Evolutionary conservation across 2,797 vertebrate species (phyloP), one percentile per base, ranked within the genome.

Genomic region (Poecile montanus): DNA sequence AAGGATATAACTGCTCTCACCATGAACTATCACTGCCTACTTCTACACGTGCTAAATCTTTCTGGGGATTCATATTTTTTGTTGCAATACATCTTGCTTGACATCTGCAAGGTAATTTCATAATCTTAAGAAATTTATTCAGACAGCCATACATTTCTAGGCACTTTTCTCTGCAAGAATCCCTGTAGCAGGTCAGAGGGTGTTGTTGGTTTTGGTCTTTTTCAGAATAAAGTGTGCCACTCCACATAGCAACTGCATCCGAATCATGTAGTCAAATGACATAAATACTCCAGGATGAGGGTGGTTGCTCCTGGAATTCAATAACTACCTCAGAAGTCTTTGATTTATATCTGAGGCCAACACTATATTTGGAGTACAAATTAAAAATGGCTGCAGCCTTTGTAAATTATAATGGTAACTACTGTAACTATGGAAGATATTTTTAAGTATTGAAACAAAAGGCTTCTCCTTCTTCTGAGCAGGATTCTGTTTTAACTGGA

Each of bases 1-100:
- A 81, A 94, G 36, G 42, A 67, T 88, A 61, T 84, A 73, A 82
- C 83, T 73, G 67, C 38, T 95, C 63, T 53, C 56, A 86, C 77
- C 85, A 36, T 65, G 62, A 73, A 58, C 48, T 75, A 51, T 77
- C 89, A 85, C 40, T 81, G 75, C 30, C 45, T 84, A 47, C 44
- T 73, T 75, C 72, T 75, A 71, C 36, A 76, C 0, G 0, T 67
- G 67, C 22, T 85, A 90, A 82, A 53, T 66, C 60, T 56, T 94
- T 76, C 54, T 79, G 76, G 85, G 36, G 38, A 78, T 84, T 86
- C 47, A 10, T 70, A 40, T 22, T 88, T 88, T 89, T 85, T 89
- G 47, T 81, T 27, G 7, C 38, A 81, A 61, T 76, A 86, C 27
- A 76, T 26, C 42, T 36, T 84, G 32, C 78, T 93, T 91, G 68